A percentile compares a stretch with the other conserved stretches of the same genome.
Conservation (phyloP, 2,113 vertebrate genomes). For the Numenius arquata region DNA sequence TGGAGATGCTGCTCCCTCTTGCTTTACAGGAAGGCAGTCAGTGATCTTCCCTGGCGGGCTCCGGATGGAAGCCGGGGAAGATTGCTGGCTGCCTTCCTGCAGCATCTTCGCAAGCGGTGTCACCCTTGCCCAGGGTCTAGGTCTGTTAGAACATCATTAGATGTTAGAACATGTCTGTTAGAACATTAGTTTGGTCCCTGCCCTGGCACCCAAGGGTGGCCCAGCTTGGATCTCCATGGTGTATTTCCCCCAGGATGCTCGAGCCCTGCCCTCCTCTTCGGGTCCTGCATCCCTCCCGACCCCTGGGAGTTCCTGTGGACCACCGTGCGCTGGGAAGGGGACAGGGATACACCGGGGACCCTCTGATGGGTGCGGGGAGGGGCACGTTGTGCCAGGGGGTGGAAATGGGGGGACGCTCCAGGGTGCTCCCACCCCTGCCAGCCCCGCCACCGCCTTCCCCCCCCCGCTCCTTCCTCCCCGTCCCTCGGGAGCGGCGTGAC, state of each 20-base stretch:
- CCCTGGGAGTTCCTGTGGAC: not conserved
- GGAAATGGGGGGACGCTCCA: not conserved
- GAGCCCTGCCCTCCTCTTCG: not conserved
- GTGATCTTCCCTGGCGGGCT: not conserved
- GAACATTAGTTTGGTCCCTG: not conserved
- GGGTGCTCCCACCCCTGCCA: not conserved
- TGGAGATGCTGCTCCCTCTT: not conserved
- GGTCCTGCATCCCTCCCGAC: rapidly evolving
- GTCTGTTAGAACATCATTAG: not conserved
- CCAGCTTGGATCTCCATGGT: not conserved
- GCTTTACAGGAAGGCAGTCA: not conserved
- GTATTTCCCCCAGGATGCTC: not conserved
- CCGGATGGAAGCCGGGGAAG: not conserved
- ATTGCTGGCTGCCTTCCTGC: not conserved
- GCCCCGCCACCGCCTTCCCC: not conserved
- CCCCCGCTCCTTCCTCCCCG: no score
- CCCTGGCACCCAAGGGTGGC: not conserved
- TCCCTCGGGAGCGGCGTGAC: not conserved
- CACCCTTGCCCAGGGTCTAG: rapidly evolving
- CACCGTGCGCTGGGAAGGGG: not conserved
- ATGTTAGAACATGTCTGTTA: not conserved
- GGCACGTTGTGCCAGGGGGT: no score
- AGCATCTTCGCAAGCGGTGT: not conserved
- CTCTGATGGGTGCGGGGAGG: not conserved
- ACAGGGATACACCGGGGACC: rapidly evolving